These are phyloP conservation scores for Ploceus nigricollis DNA, from an alignment of 2,113 vertebrate genomes.

Conservation along the genomic window DNA sequence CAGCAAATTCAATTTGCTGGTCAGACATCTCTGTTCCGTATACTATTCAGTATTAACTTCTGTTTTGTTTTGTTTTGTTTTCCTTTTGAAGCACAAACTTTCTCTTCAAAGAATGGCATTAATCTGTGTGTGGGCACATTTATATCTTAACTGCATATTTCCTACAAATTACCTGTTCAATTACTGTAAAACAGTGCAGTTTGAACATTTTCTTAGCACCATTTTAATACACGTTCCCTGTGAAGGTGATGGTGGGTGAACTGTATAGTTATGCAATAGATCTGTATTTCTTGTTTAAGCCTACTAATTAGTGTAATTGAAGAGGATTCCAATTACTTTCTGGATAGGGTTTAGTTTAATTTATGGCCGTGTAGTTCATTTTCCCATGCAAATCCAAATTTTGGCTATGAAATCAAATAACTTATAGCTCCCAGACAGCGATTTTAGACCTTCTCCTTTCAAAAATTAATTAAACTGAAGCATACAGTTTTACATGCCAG, in stretches of 20 bases:
- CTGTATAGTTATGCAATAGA: background rate
- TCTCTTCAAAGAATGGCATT: background rate
- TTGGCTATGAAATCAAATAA: background rate
- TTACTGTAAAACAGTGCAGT: background rate
- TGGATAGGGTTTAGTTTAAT: background rate
- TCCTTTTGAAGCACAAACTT: background rate
- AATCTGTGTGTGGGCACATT: background rate
- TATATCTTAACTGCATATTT: background rate
- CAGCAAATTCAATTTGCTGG: background rate
- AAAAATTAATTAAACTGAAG: conserved; percentile 6
- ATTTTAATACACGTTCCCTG: background rate
- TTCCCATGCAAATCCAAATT: conserved; percentile 1
- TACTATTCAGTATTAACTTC: background rate
- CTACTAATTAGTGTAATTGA: background rate
- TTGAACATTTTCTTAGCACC: background rate
- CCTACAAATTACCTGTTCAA: background rate
- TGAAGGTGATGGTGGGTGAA: background rate
- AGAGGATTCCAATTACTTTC: background rate
- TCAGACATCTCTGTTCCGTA: background rate
- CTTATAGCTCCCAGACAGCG: background rate
- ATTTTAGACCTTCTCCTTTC: background rate
- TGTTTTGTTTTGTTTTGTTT: background rate
- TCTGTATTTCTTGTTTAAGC: background rate
- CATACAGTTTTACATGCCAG: background rate
- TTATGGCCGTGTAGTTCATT: background rate